Conservation (phyloP, 2,888 invertebrate species). For the Dynastes grantii region DNA sequence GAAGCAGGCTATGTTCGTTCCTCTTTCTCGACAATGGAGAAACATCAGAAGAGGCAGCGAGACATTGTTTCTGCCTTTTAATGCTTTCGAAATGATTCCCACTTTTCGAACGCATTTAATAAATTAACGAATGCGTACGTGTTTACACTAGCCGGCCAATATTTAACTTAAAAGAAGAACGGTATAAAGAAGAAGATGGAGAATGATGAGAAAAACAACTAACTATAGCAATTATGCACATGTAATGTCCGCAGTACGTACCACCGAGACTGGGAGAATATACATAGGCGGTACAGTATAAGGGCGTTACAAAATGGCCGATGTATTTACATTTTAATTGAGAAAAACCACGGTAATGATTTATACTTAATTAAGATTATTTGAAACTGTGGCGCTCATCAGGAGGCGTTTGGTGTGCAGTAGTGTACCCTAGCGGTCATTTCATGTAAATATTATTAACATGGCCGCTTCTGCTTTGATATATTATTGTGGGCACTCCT, state of each 20-base stretch:
- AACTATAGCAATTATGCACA: too few relatives aligned
- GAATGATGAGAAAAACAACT: not conserved
- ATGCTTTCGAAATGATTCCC: constrained; percentile 52
- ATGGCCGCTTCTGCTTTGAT: not conserved
- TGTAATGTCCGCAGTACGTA: not conserved
- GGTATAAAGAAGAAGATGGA: not conserved
- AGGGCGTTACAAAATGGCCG: constrained; percentile 67
- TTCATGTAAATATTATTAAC: constrained; percentile 19
- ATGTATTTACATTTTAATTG: constrained; percentile 66
- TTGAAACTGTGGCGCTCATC: constrained; percentile 29
- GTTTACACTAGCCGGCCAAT: constrained; percentile 58
- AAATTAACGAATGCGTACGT: constrained; percentile 59
- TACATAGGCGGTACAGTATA: constrained; percentile 60
- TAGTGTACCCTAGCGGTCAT: not conserved
- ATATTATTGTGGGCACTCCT: not conserved
- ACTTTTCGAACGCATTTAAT: constrained; percentile 54
- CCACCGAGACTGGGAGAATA: not conserved
- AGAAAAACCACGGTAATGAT: constrained; percentile 59
- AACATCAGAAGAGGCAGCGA: too few relatives aligned
- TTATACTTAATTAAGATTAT: constrained; percentile 53
- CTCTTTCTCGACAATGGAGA: constrained; percentile 27
- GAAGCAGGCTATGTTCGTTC: not conserved
- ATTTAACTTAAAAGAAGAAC: constrained; percentile 56
- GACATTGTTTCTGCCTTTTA: constrained; percentile 52
- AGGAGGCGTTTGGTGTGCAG: not conserved